These are phyloP conservation scores for Cheilosia pagana DNA, from an alignment of 2,888 invertebrate genomes.

Conservation along the genomic window DNA sequence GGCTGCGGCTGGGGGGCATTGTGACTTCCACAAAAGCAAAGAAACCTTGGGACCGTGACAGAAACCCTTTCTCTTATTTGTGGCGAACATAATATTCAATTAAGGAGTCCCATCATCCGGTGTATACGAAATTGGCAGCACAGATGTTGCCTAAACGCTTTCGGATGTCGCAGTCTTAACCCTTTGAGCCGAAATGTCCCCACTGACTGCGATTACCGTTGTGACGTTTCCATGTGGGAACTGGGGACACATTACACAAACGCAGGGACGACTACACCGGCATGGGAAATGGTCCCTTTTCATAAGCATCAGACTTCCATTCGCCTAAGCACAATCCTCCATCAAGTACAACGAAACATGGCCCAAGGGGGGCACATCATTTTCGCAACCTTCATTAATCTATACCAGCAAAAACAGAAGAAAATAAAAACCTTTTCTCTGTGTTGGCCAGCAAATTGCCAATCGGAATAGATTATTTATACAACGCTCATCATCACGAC, in stretches of 20 bases:
- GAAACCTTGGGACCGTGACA: not conserved
- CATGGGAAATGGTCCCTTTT: slow-evolving; percentile 14
- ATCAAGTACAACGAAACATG: slow-evolving; percentile 44
- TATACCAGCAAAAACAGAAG: not conserved
- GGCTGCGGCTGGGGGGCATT: not conserved
- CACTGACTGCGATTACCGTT: not conserved
- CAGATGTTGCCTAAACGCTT: slow-evolving; percentile 40
- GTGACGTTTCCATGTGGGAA: slow-evolving; percentile 21
- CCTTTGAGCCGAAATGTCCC: slow-evolving; percentile 25
- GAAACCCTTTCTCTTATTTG: slow-evolving; percentile 30
- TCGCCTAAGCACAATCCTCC: slow-evolving; percentile 12
- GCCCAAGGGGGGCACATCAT: slow-evolving; percentile 45
- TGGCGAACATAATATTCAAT: slow-evolving; percentile 49
- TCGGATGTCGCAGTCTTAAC: slow-evolving; percentile 44
- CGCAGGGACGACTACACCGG: slow-evolving; percentile 1
- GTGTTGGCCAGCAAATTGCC: slow-evolving; percentile 5
- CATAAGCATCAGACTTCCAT: slow-evolving; percentile 1
- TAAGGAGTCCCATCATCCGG: slow-evolving; percentile 33
- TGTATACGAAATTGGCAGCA: slow-evolving; percentile 44
- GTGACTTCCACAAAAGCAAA: slow-evolving; percentile 21
- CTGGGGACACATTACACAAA: slow-evolving; percentile 8
- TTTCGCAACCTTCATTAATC: slow-evolving; percentile 56
- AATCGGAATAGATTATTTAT: slow-evolving; percentile 41
- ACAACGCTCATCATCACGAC: slow-evolving; percentile 33
- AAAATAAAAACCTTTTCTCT: slow-evolving; percentile 25